These are phyloP conservation scores for Sinocyclocheilus maitianheensis DNA, from an alignment of 2,113 vertebrate species.

Conservation along the genomic window DNA sequence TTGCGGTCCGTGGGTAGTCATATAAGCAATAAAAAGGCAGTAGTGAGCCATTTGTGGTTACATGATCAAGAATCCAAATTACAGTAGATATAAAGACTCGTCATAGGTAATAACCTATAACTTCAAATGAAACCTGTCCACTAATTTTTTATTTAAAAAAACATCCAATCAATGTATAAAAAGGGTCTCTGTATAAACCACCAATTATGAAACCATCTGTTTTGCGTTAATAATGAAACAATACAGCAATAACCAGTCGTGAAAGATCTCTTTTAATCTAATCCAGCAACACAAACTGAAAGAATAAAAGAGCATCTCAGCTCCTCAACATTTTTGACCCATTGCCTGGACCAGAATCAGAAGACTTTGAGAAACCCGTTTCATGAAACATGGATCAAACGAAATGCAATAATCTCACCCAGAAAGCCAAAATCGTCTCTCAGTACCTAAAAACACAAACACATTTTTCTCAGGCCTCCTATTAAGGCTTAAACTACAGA, in stretches of 20 bases:
- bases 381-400: slow-evolving; percentile 52
- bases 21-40: no score
- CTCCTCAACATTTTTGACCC: slow-evolving; percentile 24
- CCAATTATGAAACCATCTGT: not conserved
- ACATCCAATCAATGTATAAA: not conserved
- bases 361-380: slow-evolving; percentile 25
- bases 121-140: not conserved
- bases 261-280: slow-evolving; percentile 24
- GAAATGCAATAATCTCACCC: slow-evolving; percentile 31
- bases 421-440: slow-evolving; percentile 18
- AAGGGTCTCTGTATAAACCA: not conserved
- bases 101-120: not conserved
- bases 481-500: not conserved
- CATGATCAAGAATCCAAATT: not conserved
- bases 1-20: not conserved
- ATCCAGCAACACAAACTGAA: slow-evolving; percentile 28
- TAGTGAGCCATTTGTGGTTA: not conserved
- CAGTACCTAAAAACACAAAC: slow-evolving; percentile 8
- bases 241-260: not conserved
- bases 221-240: slow-evolving; percentile 41
- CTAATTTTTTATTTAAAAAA: not conserved
- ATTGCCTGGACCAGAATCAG: slow-evolving; percentile 45
- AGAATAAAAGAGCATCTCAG: slow-evolving; percentile 25
- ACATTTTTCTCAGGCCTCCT: not conserved
- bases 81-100: not conserved